Evolutionary conservation across 1,140 invertebrate species (phyloP).

Genomic region (Drosophila truncata): DNA sequence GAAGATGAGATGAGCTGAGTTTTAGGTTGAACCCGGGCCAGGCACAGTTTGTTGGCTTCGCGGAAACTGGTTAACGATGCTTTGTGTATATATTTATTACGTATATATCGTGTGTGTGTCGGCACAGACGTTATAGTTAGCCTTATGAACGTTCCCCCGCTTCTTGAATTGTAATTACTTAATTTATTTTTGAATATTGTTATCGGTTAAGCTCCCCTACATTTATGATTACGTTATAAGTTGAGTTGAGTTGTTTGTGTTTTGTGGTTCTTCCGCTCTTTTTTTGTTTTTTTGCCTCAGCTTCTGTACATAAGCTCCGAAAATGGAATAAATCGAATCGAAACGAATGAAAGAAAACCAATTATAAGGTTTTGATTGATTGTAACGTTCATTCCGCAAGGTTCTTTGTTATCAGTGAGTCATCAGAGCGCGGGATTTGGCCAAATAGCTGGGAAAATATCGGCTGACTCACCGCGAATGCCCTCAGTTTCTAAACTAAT

Average conservation of each 20-base stretch:
- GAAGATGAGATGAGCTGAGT: background rate
- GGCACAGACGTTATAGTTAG: constrained; percentile 35
- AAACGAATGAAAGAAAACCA: constrained; percentile 12
- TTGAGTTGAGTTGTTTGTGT: constrained; percentile 41
- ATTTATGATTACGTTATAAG: constrained; percentile 38
- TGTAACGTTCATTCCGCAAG: background rate
- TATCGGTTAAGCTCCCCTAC: constrained; percentile 42
- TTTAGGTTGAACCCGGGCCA: constrained; percentile 12
- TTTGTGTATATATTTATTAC: constrained; percentile 36
- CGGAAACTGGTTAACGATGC: constrained; percentile 39
- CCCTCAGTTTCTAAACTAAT: constrained; percentile 21
- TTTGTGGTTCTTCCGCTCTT: constrained; percentile 21
- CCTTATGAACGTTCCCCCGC: constrained; percentile 14
- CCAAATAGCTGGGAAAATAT: constrained; percentile 35
- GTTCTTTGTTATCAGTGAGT: constrained; percentile 37
- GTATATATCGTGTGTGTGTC: constrained; percentile 13
- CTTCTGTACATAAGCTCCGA: constrained; percentile 63
- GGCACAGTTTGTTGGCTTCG: constrained; percentile 48
- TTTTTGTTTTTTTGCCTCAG: constrained; percentile 30
- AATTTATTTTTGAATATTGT: constrained; percentile 36
- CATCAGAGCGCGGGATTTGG: constrained; percentile 8
- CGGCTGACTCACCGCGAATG: constrained; percentile 26
- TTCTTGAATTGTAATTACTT: constrained; percentile 49
- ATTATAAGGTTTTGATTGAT: constrained; percentile 39
- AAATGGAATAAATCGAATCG: constrained; percentile 65